Evolutionary conservation across 2,888 invertebrate species (phyloP), one percentile per base, ranked within the genome.

Genomic region (Oligia strigilis): DNA sequence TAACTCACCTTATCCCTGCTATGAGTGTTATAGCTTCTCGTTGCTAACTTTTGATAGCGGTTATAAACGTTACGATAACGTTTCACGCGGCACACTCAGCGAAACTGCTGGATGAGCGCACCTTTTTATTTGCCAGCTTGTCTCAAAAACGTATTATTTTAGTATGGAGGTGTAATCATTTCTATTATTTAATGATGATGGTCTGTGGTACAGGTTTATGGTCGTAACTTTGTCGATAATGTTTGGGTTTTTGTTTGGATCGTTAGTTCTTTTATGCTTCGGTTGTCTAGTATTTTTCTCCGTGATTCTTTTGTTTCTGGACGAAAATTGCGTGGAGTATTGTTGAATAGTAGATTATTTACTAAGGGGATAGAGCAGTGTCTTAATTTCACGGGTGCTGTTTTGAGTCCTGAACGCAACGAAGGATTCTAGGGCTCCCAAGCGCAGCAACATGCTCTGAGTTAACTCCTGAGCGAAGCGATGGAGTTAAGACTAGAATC

Each of bases 61-160:
- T 90, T 92, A 92, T 95, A 94, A 95, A 94, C 90, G 92, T 94
- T 93, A 94, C 92, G 93, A 92, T 92, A 93, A 90, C 92, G 92
- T 90, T 92, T 88, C 88, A 80, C 88, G 86, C 81, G 87, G 87
- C 77, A 75, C 81, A 83, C 83, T 82, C 87, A 83, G 70, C 87
- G 82, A 80, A 88, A 91, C 87, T 81, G 76, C n/a, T 87, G 80
- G 80, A 80, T 88, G 89, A 80, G 82, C 80, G 86, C 83, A 88
- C 89, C 90, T 92, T 93, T 94, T 94, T 93, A 94, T 93, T 91
- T 89, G 91, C 87, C 93, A 91, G 92, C 93, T 93, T 92, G 90
- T 92, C 91, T 91, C 92, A 91, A 93, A 86, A 91, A 91, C 88
- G 90, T 92, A 90, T 92, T 92, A 93, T 92, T 91, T 79, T 80